Evolutionary conservation across 2,888 invertebrate species (phyloP), one percentile per base, ranked within the genome.

Genomic region (Gastracanthus pulcherrimus): DNA sequence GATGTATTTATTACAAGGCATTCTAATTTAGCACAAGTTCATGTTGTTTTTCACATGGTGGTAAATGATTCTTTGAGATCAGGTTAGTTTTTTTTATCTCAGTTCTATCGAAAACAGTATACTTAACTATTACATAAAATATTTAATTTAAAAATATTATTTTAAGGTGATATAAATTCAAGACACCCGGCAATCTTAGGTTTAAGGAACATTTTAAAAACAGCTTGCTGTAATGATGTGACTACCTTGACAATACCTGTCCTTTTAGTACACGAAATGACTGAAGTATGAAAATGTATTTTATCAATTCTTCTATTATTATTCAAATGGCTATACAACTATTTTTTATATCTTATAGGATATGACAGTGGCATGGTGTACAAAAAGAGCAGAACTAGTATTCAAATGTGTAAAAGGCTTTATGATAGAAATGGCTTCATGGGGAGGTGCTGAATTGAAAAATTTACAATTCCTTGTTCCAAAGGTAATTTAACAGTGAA

Each of bases 391-490:
- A 0, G 99, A 99, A 92, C 93, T 99, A 84, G 97, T 99, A 81
- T 98, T 99, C 89, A 99, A 99, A 92, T 99, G 99, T 92, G 97
- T 98, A 74, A 99, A 99, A 93, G 99, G 99, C 3, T 99, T 99
- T 92, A 97, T 99, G 97, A 98, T 99, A 92, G 99, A 99, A 93
- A 97, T 98, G 94, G 96, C 97, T 9, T 97, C 98, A 0, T 96
- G 98, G 95, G 97, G 97, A 83, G 97, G 97, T 41, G 96, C 97
- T 0, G 97, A 97, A 92, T 93, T 97, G 84, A 96, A 97, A 92
- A 98, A 96, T 90, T 93, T 98, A 36, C 96, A 96, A 90, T 97
- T 97, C 90, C 93, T 98, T 81, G 94, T 98, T 71, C 98, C 98
- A 2, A 94, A 95, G 92, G 95, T 95, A 92, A 88, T 80, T 7